Percentiles rank a stretch among this genome's conserved stretches.
These are phyloP conservation scores for Neotoma lepida DNA, from an alignment of 2,113 vertebrate genomes.

Conservation along the genomic window DNA sequence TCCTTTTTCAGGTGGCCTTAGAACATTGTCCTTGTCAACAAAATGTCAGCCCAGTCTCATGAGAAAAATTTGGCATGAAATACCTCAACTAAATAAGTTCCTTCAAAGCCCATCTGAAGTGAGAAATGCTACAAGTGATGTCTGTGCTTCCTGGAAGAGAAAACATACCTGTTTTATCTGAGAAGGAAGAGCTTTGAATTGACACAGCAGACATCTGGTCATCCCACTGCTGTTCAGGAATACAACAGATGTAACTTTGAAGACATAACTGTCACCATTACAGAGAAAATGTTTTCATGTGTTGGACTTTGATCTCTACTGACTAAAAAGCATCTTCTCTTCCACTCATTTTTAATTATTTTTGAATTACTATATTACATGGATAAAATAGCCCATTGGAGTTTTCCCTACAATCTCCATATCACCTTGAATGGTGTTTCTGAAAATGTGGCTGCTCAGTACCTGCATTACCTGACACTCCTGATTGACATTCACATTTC, in stretches of 20 bases:
- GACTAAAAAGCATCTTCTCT: background rate
- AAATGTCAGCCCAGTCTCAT: background rate
- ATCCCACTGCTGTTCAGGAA: background rate
- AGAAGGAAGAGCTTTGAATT: background rate
- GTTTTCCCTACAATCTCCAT: background rate
- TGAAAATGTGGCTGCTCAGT: background rate
- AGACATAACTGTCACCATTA: background rate
- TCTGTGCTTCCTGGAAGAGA: background rate
- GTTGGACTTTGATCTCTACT: background rate
- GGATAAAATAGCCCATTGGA: slow-evolving; percentile 26
- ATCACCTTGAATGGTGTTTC: background rate
- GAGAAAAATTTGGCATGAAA: background rate
- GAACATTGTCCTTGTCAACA: background rate
- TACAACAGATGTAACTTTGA: background rate
- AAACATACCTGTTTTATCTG: background rate
- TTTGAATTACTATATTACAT: slow-evolving; percentile 10
- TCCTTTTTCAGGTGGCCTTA: background rate
- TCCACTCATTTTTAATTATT: background rate
- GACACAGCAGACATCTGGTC: background rate
- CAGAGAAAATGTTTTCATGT: background rate
- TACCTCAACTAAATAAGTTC: background rate
- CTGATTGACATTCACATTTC: background rate
- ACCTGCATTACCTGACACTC: background rate
- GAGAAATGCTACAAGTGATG: background rate
- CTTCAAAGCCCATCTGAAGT: slow-evolving; percentile 11